A percentile compares a stretch with the other conserved stretches of the same genome.
Evolutionary conservation across 2,888 invertebrate species (phyloP).

Genomic region (Galerucella nymphaeae): DNA sequence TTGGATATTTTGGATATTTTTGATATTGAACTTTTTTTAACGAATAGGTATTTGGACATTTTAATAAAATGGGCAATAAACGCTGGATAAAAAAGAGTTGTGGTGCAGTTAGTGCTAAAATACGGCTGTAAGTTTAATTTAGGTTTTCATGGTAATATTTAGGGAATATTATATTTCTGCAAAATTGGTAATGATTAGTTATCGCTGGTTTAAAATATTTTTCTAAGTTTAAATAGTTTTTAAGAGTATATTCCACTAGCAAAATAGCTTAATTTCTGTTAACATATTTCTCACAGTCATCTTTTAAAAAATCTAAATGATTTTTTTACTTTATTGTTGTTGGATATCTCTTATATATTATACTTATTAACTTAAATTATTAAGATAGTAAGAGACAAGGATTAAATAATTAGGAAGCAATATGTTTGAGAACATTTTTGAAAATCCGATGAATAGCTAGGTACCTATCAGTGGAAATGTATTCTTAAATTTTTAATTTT

Average conservation of each 20-base stretch:
- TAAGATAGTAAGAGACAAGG: neutral
- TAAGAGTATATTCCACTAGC: neutral
- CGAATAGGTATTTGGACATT: neutral
- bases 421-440: neutral
- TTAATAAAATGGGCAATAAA: conserved; percentile 1
- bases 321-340: neutral
- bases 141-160: neutral
- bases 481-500: neutral
- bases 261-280: neutral
- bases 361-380: neutral
- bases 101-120: neutral
- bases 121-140: neutral
- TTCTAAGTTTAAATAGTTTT: neutral
- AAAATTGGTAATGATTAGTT: neutral
- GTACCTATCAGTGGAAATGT: neutral
- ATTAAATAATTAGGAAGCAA: neutral
- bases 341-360: neutral
- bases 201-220: neutral
- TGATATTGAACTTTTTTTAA: neutral
- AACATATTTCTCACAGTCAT: neutral
- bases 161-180: neutral
- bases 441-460: neutral
- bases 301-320: neutral
- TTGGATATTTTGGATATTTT: neutral
- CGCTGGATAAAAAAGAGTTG: neutral